phyloP scores from a whole-genome alignment of 92 coral and sea anemone genomes.

The Paramuricea clavata region DNA sequence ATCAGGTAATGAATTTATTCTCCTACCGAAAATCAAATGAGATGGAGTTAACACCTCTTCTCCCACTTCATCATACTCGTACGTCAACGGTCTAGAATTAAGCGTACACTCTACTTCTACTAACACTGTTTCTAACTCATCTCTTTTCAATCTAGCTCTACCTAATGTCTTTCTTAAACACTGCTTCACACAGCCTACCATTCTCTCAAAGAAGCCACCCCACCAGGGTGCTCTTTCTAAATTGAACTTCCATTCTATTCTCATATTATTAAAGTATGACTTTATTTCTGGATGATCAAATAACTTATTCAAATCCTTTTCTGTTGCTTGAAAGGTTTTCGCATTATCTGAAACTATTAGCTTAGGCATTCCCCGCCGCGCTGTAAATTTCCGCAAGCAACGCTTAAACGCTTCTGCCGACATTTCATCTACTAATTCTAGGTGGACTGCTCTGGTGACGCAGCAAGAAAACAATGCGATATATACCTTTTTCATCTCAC shows the following conservation, averaged over 20 bases:
- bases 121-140: constrained; percentile 13
- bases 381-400: neutral
- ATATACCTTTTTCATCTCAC: neutral
- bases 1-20: constrained; percentile 13
- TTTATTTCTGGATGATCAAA: constrained; percentile 14
- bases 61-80: constrained; percentile 11
- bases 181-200: constrained; percentile 12
- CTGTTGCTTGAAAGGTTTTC: neutral
- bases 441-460: constrained; percentile 1
- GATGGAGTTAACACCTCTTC: constrained; percentile 17
- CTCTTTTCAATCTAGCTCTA: neutral
- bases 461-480: constrained; percentile 2
- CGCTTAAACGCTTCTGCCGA: neutral
- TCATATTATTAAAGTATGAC: neutral
- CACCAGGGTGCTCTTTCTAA: constrained; percentile 17
- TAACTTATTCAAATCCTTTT: neutral
- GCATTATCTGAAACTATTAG: constrained; percentile 17
- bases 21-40: constrained; percentile 8
- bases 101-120: constrained; percentile 20
- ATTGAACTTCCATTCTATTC: constrained; percentile 23
- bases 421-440: neutral
- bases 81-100: constrained; percentile 23
- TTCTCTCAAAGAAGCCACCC: constrained; percentile 13
- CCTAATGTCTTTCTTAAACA: constrained; percentile 22
- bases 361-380: constrained; percentile 17